Evolutionary conservation across 2,888 invertebrate genomes (phyloP), one percentile per base, ranked within the genome.

Genomic region (Cosmia trapezina): DNA sequence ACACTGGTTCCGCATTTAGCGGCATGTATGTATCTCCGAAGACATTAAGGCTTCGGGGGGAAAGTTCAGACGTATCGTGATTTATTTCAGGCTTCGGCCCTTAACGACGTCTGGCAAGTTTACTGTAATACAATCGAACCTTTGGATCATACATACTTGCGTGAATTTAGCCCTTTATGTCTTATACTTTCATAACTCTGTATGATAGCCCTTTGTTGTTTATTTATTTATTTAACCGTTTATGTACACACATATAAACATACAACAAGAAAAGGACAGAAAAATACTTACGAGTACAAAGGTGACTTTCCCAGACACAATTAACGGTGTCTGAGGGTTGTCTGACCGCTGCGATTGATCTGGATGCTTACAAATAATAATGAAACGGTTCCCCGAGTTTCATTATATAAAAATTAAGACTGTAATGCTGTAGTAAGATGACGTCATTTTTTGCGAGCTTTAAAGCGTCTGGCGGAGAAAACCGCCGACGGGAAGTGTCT

Each of bases 71-170:
- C 83, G 45, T 73, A 67, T 73, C 73, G 67, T 81, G 80, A 83
- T 81, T 81, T 81, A 81, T 73, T 78, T 70, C 78, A 64, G 60
- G 41, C 76, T 59, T 41, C 53, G 43, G 70, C 47, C 43, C 69
- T 41, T 82, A 81, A 83, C 68, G 74, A 75, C 80, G 83, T 81
- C 80, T 81, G 71, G 65, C 74, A 83, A 80, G 53, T 83, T 81
- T 7, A 53, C 41, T 17, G 54, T 54, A 83, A 68, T 68, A 70
- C 66, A 83, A 83, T 79, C 79, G 83, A 67, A 70, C 60, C 56
- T 45, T 59, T n/a, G n/a, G 1, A 54, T 47, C 37, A 69, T 14
- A 69, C 51, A 41, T 6, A 37, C 37, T 28, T 59, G 19, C 28
- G 56, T 11, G 17, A 28, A 28, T 51, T 22, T 22, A 49, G 49